phyloP scores from a whole-genome alignment of 2,888 invertebrate genomes.

The Prosapia bicincta region DNA sequence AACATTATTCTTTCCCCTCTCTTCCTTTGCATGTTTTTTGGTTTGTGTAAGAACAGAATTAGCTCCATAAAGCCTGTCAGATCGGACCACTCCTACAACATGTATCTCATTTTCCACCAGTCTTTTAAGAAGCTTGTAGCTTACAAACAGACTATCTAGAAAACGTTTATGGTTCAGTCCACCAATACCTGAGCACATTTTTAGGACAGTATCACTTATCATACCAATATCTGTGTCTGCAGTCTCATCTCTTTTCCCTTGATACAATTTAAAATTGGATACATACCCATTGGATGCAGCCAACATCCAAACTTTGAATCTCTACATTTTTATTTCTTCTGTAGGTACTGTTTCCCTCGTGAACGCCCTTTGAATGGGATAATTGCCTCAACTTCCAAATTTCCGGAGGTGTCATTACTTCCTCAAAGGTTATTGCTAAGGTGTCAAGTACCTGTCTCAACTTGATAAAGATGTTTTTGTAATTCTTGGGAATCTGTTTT shows the following conservation, averaged over 20 bases:
- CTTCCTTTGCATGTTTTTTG: conserved; percentile 5
- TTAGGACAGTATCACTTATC: neutral
- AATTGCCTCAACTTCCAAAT: conserved; percentile 33
- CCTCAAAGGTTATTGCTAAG: conserved; percentile 22
- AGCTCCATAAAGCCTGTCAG: conserved; percentile 3
- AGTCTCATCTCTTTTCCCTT: neutral
- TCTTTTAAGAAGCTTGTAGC: too few species aligned
- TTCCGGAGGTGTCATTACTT: conserved; percentile 29
- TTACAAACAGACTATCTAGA: neutral
- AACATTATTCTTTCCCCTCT: conserved; percentile 8
- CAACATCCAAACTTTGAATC: conserved; percentile 6
- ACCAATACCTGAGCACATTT: neutral
- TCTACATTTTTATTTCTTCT: conserved; percentile 31
- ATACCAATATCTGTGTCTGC: neutral
- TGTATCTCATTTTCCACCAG: too few species aligned
- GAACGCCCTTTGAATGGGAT: conserved; percentile 37
- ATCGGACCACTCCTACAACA: too few species aligned
- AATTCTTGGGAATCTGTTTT: conserved; percentile 23
- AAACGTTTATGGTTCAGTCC: conserved; percentile 1
- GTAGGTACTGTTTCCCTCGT: conserved; percentile 34
- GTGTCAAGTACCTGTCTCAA: conserved; percentile 26
- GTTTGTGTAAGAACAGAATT: neutral
- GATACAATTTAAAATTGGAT: conserved; percentile 6
- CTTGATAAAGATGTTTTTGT: conserved; percentile 33
- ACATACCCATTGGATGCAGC: conserved; percentile 6